Base-by-base conservation (phyloP, 2,113 vertebrate species). In the Myiozetetes cayanensis region DNA sequence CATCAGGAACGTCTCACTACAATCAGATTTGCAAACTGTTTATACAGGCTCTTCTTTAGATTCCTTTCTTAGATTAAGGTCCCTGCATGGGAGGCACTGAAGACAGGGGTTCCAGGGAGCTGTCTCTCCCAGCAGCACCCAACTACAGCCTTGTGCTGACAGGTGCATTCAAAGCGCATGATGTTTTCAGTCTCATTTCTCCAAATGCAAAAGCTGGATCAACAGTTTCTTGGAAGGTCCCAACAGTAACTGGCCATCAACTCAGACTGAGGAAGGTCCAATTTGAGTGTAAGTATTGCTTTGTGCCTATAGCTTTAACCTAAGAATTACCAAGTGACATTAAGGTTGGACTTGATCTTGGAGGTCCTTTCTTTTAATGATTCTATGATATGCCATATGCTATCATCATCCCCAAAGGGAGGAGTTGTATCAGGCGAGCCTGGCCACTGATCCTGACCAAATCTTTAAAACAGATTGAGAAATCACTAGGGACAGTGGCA, bases 401-500 rank as follows among this genome's bases (percentile, higher is more conserved):
- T 25, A 41, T 13, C 39, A 31, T 28, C 41, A 44, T 30, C 30
- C 30, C 10, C 19, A 79, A 70, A 88, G 15, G 33, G 28, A 87
- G 24, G 13, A 82, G 30, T 13, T 63, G 23, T 43, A 75, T 33
- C 47, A 87, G 81, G 21, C 6, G 9, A 41, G 41, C 39, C 73
- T n/a, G 28, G 28, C 43, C 52, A 47, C 61, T 56, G 49, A 50
- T 39, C 21, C 17, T 61, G 21, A 85, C 30, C 30, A 27, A 66
- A 72, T 46, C 91, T 96, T 94, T 93, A 70, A 39, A 96, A 79
- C 47, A 78, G 37, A 84, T 10, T 82, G 52, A 76, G 85, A 97
- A 93, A 93, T 74, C 67, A 24, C 50, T 50, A 83, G 24, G 93
- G 75, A 93, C 97, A 94, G 31, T 1, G 17, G 65, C 41, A 73